Conservation (phyloP, 1,140 invertebrate species). For the Drosophila pseudoananassae region DNA sequence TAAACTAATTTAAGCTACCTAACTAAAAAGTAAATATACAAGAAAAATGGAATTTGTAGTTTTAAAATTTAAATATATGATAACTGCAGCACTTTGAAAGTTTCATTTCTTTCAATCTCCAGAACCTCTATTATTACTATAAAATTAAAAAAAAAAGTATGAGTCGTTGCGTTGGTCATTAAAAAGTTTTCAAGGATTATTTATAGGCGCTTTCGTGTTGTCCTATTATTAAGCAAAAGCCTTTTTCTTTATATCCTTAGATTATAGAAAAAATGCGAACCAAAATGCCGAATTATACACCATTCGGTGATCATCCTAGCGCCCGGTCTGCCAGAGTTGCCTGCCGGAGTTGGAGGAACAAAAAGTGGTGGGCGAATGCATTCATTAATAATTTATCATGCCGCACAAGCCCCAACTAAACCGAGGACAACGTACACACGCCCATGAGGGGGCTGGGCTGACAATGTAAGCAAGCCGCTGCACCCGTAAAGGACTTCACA, state of each 20-base stretch:
- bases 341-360: not conserved
- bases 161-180: no score
- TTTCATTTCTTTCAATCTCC: no score
- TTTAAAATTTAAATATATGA: no score
- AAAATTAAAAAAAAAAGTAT: no score
- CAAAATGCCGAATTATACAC: not conserved
- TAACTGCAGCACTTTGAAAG: no score
- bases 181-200: no score
- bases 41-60: no score
- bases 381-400: slow-evolving; percentile 81
- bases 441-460: slow-evolving; percentile 3
- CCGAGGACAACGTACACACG: slow-evolving; percentile 31
- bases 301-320: slow-evolving; percentile 4
- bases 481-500: slow-evolving; percentile 43
- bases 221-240: not conserved
- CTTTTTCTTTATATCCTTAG: not conserved
- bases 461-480: slow-evolving; percentile 63
- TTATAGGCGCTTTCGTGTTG: not conserved
- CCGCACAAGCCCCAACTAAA: slow-evolving; percentile 65
- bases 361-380: slow-evolving; percentile 71
- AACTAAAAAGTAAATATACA: no score
- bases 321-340: not conserved
- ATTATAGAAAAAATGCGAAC: not conserved
- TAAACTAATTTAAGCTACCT: no score
- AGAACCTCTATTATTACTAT: no score